Evolutionary conservation across 2,113 vertebrate species (phyloP).

Genomic region (Serinus canaria): DNA sequence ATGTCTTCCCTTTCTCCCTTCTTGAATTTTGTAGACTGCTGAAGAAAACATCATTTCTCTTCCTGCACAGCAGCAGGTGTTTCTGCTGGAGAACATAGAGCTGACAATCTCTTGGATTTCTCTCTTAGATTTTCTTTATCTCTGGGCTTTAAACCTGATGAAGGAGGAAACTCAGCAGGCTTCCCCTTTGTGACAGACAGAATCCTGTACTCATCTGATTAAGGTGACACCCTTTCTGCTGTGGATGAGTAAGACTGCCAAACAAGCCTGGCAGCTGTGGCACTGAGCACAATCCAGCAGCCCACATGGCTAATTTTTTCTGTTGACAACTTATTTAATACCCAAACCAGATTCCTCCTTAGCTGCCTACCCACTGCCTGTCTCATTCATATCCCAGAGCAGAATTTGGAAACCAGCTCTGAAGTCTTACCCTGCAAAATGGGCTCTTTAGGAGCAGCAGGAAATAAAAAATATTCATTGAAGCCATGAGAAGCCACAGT

Average conservation of each 20-base stretch:
- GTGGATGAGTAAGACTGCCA: neutral
- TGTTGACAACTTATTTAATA: slow-evolving; percentile 31
- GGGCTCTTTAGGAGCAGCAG: neutral
- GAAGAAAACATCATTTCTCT: slow-evolving; percentile 4
- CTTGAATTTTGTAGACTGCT: neutral
- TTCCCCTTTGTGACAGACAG: neutral
- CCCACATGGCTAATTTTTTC: neutral
- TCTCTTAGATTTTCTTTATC: neutral
- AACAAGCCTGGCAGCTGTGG: neutral
- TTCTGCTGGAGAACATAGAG: neutral
- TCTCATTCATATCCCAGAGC: neutral
- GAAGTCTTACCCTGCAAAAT: neutral
- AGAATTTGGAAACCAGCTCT: neutral
- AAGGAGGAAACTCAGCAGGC: neutral
- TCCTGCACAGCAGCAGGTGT: neutral
- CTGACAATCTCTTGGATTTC: neutral
- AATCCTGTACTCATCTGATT: neutral
- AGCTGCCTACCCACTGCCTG: neutral
- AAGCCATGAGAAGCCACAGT: neutral
- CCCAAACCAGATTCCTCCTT: neutral
- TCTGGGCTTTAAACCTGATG: neutral
- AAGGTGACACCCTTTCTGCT: neutral
- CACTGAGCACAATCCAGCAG: neutral
- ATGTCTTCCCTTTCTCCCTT: neutral
- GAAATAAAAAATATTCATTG: neutral